phyloP scores from a whole-genome alignment of 1,140 invertebrate genomes.

The Bacillus rossius region DNA sequence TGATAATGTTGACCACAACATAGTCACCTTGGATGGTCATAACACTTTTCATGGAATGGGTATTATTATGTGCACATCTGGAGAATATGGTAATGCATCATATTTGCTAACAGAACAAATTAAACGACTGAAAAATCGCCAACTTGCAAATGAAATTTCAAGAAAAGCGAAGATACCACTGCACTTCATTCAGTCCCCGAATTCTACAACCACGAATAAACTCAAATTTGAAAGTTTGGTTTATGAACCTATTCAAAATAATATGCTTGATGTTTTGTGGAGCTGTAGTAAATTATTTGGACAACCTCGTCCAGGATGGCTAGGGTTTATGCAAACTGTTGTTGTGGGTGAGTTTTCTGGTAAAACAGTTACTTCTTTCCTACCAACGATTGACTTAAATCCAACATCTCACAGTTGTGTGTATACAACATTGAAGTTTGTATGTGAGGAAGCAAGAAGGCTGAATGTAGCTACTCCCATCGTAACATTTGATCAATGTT shows the following conservation, averaged over 20 bases:
- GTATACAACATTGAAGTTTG: constrained; percentile 21
- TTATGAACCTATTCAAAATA: background rate
- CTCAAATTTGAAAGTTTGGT: background rate
- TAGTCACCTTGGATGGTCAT: constrained; percentile 31
- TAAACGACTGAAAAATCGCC: background rate
- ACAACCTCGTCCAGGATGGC: constrained; percentile 25
- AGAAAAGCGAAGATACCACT: background rate
- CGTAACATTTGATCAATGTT: constrained; percentile 27
- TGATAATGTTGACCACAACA: constrained; percentile 30
- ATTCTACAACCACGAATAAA: background rate
- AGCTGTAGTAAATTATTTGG: no score
- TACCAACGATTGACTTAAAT: constrained; percentile 24
- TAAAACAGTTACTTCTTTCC: constrained; percentile 10
- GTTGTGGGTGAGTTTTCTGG: constrained; percentile 22
- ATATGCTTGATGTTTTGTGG: no score
- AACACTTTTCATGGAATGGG: constrained; percentile 40
- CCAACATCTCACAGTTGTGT: constrained; percentile 18
- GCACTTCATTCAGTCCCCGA: background rate
- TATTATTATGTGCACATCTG: constrained; percentile 23
- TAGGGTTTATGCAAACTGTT: constrained; percentile 27
- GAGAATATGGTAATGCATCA: background rate
- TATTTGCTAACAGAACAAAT: background rate
- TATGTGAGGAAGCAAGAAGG: constrained; percentile 11
- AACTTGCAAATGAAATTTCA: background rate
- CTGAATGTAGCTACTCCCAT: constrained; percentile 19